Conservation (phyloP, 2,888 invertebrate species). For the Sceliomorpha sp. region DNA sequence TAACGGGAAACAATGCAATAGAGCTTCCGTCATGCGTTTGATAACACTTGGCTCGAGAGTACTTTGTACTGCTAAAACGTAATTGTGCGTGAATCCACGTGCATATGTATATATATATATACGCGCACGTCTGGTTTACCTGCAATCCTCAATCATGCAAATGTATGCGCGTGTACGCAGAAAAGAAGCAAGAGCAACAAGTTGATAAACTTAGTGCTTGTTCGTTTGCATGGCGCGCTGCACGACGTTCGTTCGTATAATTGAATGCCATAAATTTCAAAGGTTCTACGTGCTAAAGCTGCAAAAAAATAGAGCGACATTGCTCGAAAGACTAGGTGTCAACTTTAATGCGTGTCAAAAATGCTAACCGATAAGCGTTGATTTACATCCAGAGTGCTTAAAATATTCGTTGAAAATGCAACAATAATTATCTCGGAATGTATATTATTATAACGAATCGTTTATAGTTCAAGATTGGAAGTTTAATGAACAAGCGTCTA, state of each 20-base stretch:
- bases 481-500: too few species aligned
- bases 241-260: conserved; percentile 25
- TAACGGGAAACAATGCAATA: too few species aligned
- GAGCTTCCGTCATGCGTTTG: conserved; percentile 41
- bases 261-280: too few species aligned
- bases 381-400: too few species aligned
- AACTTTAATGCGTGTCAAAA: too few species aligned
- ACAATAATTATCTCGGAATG: too few species aligned
- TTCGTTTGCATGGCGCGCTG: conserved; percentile 58
- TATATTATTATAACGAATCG: too few species aligned
- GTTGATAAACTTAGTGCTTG: conserved; percentile 78
- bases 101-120: conserved; percentile 29
- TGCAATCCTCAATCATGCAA: conserved; percentile 37
- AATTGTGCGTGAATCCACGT: conserved; percentile 37
- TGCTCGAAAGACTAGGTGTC: not conserved
- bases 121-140: conserved; percentile 34
- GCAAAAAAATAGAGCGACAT: conserved; percentile 16
- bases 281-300: conserved; percentile 15
- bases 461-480: too few species aligned
- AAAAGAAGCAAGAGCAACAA: conserved; percentile 74
- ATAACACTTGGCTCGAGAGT: conserved; percentile 47
- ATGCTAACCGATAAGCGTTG: too few species aligned
- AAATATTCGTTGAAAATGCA: too few species aligned
- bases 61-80: conserved; percentile 38
- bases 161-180: conserved; percentile 39